Conservation (phyloP, 2,888 invertebrate species). For the Tipula helvola region DNA sequence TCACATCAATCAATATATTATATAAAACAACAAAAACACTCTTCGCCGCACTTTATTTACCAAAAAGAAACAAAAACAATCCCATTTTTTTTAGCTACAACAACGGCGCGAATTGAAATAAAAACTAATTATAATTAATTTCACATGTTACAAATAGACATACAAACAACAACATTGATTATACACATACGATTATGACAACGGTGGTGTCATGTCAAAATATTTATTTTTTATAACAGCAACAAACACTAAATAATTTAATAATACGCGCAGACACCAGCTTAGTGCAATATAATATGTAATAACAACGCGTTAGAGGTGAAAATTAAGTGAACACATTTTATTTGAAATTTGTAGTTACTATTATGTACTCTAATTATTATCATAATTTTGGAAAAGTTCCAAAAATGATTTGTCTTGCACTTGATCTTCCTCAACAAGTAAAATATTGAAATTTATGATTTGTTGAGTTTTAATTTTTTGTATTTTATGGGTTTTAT, state of each 20-base stretch:
- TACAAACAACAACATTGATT: neutral
- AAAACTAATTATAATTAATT: neutral
- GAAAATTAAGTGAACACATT: neutral
- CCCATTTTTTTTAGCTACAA: neutral
- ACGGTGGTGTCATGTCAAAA: neutral
- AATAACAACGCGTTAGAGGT: neutral
- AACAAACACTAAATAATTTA: neutral
- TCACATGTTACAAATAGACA: neutral
- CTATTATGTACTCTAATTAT: neutral
- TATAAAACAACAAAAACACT: too few species aligned
- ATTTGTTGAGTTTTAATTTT: neutral
- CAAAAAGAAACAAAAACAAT: neutral
- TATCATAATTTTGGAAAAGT: neutral
- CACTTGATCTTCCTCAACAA: slow-evolving; percentile 4
- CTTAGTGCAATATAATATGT: neutral
- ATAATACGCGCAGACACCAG: neutral
- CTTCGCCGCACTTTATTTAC: too few species aligned
- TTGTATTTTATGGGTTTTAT: neutral
- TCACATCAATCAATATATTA: too few species aligned
- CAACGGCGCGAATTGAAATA: neutral
- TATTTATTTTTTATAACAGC: neutral
- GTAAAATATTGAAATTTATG: neutral
- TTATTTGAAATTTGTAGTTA: neutral
- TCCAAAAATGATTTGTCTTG: neutral
- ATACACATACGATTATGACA: neutral